Evolutionary conservation across 2,888 invertebrate genomes (phyloP).

Genomic region (Andrena dorsata): DNA sequence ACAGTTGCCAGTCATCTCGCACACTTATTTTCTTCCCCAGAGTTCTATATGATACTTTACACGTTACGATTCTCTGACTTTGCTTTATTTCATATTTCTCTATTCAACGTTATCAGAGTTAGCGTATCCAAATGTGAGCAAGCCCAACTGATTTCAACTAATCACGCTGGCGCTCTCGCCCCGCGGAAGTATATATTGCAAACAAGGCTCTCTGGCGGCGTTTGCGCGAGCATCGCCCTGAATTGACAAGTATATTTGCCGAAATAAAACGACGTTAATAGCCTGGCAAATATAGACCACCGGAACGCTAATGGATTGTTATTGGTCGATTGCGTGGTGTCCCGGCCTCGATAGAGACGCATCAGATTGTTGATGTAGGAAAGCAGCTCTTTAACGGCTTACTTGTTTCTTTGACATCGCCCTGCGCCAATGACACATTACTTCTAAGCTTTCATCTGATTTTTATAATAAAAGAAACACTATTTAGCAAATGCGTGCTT

Average conservation of each 20-base stretch:
- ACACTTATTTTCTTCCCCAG: too few species aligned
- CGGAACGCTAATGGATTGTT: conserved; percentile 46
- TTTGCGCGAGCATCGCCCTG: neutral
- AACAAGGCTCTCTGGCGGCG: neutral
- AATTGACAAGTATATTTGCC: conserved; percentile 28
- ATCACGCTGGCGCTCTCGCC: neutral
- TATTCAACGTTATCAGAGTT: neutral
- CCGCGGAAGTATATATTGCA: neutral
- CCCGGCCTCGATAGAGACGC: neutral
- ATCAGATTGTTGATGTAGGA: conserved; percentile 21
- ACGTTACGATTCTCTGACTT: neutral
- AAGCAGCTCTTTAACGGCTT: conserved; percentile 14
- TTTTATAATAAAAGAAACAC: too few species aligned
- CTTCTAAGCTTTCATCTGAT: neutral
- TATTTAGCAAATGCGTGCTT: too few species aligned
- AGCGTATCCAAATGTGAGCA: neutral
- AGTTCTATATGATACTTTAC: neutral
- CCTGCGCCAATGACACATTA: neutral
- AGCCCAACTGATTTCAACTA: neutral
- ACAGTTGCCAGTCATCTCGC: too few species aligned
- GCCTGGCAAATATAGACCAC: conserved; percentile 35
- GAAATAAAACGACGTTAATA: conserved; percentile 36
- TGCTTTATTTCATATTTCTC: neutral
- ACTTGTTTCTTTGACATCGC: neutral
- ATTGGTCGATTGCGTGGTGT: conserved; percentile 30